A percentile compares a stretch with the other conserved stretches of the same genome.
Conservation (phyloP, 1,140 invertebrate species). For the Medauroidea extradentata region DNA sequence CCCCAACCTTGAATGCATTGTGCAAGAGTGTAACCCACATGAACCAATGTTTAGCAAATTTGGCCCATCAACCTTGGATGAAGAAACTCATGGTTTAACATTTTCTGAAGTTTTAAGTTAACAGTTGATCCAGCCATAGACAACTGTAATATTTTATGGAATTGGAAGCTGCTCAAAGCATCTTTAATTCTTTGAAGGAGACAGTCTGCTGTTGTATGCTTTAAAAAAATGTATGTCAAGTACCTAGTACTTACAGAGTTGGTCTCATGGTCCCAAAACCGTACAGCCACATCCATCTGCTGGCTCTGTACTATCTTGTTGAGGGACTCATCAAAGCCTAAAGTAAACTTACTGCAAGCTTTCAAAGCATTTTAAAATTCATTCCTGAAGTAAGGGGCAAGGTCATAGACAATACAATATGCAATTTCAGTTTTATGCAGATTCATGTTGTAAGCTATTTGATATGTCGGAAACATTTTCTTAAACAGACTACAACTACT, state of each 20-base stretch:
- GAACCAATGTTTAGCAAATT: too few species aligned
- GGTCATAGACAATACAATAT: constrained; percentile 15
- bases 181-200: too few species aligned
- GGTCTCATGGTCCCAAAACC: constrained; percentile 21
- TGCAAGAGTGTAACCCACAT: too few species aligned
- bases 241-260: constrained; percentile 20
- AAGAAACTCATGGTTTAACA: too few species aligned
- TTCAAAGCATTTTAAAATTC: constrained; percentile 11
- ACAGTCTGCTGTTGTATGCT: too few species aligned
- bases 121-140: too few species aligned
- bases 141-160: too few species aligned
- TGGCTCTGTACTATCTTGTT: constrained; percentile 25
- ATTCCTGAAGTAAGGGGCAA: constrained; percentile 5
- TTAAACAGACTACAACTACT: too few species aligned
- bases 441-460: constrained; percentile 15
- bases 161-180: too few species aligned
- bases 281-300: constrained; percentile 24
- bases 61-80: too few species aligned
- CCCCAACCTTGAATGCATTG: too few species aligned
- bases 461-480: background rate
- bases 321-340: constrained; percentile 20
- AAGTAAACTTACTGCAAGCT: constrained; percentile 15
- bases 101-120: too few species aligned
- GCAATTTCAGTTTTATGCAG: constrained; percentile 13
- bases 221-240: constrained; percentile 19